Evolutionary conservation across 2,797 vertebrate genomes (phyloP), one percentile per base, ranked within the genome.

Genomic region (Phataginus tetradactyla): DNA sequence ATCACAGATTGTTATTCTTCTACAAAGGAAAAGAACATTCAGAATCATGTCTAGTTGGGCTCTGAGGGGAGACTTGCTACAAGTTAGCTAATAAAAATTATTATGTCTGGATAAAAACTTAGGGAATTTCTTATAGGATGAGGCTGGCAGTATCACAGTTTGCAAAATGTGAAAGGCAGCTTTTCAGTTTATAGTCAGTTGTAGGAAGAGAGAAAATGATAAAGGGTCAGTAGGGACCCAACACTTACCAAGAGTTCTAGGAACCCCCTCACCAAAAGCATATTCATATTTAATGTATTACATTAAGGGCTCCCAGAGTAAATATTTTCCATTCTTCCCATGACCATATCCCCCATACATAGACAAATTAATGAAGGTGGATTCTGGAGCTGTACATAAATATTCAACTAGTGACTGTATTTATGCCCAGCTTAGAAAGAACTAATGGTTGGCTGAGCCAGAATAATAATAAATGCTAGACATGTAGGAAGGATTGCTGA

Each of bases 371-470:
- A 95, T 85, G 95, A 91, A 95, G 34, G 53, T 49, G 11, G 72
- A 92, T 96, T 94, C 92, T 94, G 71, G 71, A 55, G 37, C 51
- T 34, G 32, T 61, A 84, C 66, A 96, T 98, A 97, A 97, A 97
- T 97, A 97, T 96, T 96, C 97, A 97, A 75, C 92, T 45, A 69
- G 79, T 91, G 27, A 96, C 94, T 96, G 51, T 97, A 95, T 97
- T 97, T 97, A 96, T 91, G 83, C 66, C 64, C 63, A 68, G 68
- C 94, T 95, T 97, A 96, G 89, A 95, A 96, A 97, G 96, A 97
- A 96, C 95, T 91, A 97, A 90, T 95, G 92, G 80, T 78, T 0
- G 34, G 7, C 75, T 51, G 75, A 96, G 91, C 97, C 88, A 95
- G 94, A 97, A 87, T 96, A 96, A 91, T 88, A 89, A 81, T 75